Conservation (phyloP, 2,113 vertebrate species). For the Onychostruthus taczanowskii region DNA sequence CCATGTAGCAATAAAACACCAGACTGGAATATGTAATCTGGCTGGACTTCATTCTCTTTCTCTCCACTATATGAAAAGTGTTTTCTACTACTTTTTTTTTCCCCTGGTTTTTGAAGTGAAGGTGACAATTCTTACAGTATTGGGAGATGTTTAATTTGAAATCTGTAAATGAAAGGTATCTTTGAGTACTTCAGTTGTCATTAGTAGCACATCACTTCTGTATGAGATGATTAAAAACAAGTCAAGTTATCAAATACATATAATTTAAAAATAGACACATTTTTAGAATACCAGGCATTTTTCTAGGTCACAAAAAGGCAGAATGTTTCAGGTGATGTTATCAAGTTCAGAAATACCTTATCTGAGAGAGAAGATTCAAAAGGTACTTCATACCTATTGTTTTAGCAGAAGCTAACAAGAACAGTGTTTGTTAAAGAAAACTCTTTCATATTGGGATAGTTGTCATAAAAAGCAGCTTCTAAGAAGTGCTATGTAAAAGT, state of each 20-base stretch:
- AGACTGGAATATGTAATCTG: neutral
- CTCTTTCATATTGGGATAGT: neutral
- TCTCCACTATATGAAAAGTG: neutral
- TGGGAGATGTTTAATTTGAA: neutral
- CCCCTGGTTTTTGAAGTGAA: neutral
- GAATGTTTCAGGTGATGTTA: neutral
- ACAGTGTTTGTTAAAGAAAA: neutral
- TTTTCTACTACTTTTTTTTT: neutral
- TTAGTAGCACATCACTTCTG: neutral
- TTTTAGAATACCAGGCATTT: neutral
- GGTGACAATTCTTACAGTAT: neutral
- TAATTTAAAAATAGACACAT: neutral
- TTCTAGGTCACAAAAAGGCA: neutral
- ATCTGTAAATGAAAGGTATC: conserved; percentile 28
- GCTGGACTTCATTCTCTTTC: neutral
- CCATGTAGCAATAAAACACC: neutral
- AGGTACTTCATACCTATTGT: neutral
- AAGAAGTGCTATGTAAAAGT: neutral
- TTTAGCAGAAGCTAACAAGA: neutral
- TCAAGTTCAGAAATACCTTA: conserved; percentile 1
- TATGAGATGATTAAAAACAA: conserved; percentile 10
- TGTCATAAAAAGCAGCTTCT: neutral
- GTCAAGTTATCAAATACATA: neutral
- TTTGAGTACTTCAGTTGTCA: neutral
- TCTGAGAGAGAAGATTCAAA: neutral